Percentiles rank a stretch among this genome's conserved stretches.
Evolutionary conservation across 2,888 invertebrate species (phyloP).

Genomic region (Athalia rosae): DNA sequence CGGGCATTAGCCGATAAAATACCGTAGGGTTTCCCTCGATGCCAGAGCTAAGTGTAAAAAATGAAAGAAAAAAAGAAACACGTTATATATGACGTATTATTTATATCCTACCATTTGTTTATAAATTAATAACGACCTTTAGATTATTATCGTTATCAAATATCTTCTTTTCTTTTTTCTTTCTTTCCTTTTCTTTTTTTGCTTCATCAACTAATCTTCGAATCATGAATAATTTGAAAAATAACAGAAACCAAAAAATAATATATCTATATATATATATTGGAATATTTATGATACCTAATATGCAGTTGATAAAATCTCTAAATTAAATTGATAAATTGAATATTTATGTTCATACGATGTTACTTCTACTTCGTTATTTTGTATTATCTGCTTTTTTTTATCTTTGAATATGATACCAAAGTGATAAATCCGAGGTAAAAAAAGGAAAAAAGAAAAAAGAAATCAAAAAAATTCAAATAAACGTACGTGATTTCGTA

Average conservation of each 20-base stretch:
- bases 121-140: not conserved
- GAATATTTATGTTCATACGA: too few species aligned
- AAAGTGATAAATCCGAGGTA: too few species aligned
- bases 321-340: not conserved
- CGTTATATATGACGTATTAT: conserved; percentile 24
- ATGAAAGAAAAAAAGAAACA: conserved; percentile 48
- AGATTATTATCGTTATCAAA: not conserved
- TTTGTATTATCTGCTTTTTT: too few species aligned
- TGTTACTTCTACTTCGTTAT: too few species aligned
- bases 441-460: too few species aligned
- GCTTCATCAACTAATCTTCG: too few species aligned
- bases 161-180: conserved; percentile 44
- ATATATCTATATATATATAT: conserved; percentile 37
- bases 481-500: conserved; percentile 20
- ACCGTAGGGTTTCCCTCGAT: conserved; percentile 97
- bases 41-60: conserved; percentile 84
- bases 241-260: not conserved
- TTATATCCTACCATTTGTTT: conserved; percentile 24
- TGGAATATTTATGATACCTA: conserved; percentile 18
- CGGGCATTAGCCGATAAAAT: conserved; percentile 96
- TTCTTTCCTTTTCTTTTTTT: conserved; percentile 36
- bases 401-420: too few species aligned
- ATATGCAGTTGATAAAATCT: not conserved
- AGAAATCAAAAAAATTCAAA: not conserved
- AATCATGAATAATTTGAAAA: too few species aligned